phyloP scores from a whole-genome alignment of 2,113 vertebrate species.

The Oryzias javanicus region DNA sequence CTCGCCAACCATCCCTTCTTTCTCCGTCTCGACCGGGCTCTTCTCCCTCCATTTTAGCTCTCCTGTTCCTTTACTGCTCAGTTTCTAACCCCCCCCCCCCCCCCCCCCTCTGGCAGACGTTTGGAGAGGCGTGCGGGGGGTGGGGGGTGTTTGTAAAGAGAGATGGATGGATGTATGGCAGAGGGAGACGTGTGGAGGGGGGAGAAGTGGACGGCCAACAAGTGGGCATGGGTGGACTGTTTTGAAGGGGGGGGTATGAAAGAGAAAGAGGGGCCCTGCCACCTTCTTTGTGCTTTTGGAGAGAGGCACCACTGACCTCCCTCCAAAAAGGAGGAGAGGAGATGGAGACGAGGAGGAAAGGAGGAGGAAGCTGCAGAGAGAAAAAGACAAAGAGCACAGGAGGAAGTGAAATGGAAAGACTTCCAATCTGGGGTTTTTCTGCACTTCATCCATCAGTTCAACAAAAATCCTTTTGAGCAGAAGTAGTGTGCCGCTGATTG shows the following conservation, averaged over 20 bases:
- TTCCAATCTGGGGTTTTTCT: constrained; percentile 61
- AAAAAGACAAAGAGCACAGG: constrained; percentile 29
- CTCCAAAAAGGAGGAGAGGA: constrained; percentile 34
- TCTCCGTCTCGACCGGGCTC: constrained; percentile 53
- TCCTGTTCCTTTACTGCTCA: constrained; percentile 49
- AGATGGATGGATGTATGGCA: constrained; percentile 31
- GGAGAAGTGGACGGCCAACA: constrained; percentile 59
- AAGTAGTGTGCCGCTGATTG: constrained; percentile 41
- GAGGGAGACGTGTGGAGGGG: constrained; percentile 46
- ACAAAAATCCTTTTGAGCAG: constrained; percentile 48
- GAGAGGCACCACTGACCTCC: constrained; percentile 48
- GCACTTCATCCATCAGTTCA: constrained; percentile 59
- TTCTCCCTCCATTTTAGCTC: constrained; percentile 50
- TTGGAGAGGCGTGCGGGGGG: constrained; percentile 29
- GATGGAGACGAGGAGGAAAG: constrained; percentile 37
- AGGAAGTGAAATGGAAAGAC: constrained; percentile 58
- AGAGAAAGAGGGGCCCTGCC: constrained; percentile 66
- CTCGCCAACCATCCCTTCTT: constrained; percentile 33
- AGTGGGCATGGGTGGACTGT: constrained; percentile 57
- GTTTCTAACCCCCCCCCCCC: constrained; percentile 33
- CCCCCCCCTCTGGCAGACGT: constrained; percentile 45
- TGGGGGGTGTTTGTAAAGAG: constrained; percentile 22
- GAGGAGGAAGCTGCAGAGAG: constrained; percentile 23
- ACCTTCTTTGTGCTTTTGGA: constrained; percentile 73
- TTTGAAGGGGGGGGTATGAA: constrained; percentile 69